Conservation (phyloP, 2,888 invertebrate species). For the Trypoxylon attenuatum region DNA sequence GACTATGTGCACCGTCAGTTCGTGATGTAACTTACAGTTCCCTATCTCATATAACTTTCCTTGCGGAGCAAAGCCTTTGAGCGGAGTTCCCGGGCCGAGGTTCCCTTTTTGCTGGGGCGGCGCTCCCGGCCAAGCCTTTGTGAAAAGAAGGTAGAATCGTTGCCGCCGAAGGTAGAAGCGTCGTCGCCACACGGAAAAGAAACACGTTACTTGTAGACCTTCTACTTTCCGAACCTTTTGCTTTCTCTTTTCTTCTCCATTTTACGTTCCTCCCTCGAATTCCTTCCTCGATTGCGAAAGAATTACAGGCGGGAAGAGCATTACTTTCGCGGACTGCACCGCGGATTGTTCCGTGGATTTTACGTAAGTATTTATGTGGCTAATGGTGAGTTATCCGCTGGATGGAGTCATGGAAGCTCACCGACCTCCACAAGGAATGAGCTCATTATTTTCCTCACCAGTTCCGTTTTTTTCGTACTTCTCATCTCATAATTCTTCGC, state of each 20-base stretch:
- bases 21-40: constrained; percentile 42
- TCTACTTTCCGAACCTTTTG: too few relatives aligned
- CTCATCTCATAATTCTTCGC: too few relatives aligned
- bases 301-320: not conserved
- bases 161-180: constrained; percentile 26
- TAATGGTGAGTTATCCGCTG: too few relatives aligned
- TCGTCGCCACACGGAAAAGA: constrained; percentile 2
- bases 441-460: too few relatives aligned
- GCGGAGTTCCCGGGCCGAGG: constrained; percentile 35
- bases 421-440: too few relatives aligned
- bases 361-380: too few relatives aligned
- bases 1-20: constrained; percentile 1
- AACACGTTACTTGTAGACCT: too few relatives aligned
- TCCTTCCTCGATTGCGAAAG: not conserved
- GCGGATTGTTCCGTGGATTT: not conserved
- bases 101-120: constrained; percentile 29
- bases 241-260: not conserved
- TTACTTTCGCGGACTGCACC: not conserved
- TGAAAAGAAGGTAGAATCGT: constrained; percentile 26
- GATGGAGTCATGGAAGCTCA: too few relatives aligned
- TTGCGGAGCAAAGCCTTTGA: constrained; percentile 37
- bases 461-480: too few relatives aligned
- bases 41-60: constrained; percentile 41
- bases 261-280: too few relatives aligned
- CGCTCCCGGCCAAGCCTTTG: constrained; percentile 33